Evolutionary conservation across 2,888 invertebrate species (phyloP), one percentile per base, ranked within the genome.

Genomic region (Drosophila prostipennis): DNA sequence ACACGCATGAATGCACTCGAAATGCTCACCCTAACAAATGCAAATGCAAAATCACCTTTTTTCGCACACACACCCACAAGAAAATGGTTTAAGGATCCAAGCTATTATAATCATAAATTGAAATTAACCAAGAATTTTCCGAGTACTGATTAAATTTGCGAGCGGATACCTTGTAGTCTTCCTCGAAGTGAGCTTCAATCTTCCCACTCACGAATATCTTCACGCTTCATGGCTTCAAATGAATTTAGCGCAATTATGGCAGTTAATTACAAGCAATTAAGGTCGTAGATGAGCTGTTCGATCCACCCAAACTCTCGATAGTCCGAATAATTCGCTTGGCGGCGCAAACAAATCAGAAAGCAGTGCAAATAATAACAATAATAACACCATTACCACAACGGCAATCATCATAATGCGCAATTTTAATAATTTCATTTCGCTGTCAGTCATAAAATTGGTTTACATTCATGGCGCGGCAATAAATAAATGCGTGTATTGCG

Each of bases 371-470:
- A 85, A 76, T 56, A 60, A 68, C 40, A 46, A 60, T 37, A 71
- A 72, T 52, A 72, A 49, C 57, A 67, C 68, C 65, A 74, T 69
- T 51, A 64, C 69, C 23, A 73, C 53, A 63, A 59, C 51, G 55
- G 55, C 73, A 68, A 76, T 48, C 67, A 63, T 46, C 49, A 77
- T 70, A 74, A 72, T 65, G 65, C 46, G 76, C 74, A 77, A 81
- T 84, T 87, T 84, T 77, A 49, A 81, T 87, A 81, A 87, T 87
- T 84, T 81, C 43, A 77, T 84, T 86, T 77, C 46, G 42, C 61
- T 71, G 76, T 69, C 82, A 63, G 67, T 70, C 77, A 77, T 51
- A 72, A 86, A 86, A 42, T 80, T 67, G 53, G 46, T 71, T 77
- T 72, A 16, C 58, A 57, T 73, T 54, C 53, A 59, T 69, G 67